phyloP scores from a whole-genome alignment of 2,113 vertebrate genomes.

The Merops nubicus region DNA sequence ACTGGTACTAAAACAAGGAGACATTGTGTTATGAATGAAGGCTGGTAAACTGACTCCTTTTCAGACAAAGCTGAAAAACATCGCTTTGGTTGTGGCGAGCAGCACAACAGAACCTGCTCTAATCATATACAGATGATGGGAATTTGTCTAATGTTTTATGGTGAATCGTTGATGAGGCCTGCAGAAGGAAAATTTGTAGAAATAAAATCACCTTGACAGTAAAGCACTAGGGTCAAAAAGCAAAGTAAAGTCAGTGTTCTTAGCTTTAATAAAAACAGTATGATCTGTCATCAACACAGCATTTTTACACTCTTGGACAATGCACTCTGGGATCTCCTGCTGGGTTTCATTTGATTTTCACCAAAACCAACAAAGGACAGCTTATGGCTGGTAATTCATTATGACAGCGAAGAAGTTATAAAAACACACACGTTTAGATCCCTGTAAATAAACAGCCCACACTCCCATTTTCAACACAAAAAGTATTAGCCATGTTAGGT shows the following conservation, averaged over 20 bases:
- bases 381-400: constrained; percentile 86
- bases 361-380: constrained; percentile 82
- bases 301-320: constrained; percentile 85
- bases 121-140: constrained; percentile 91
- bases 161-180: constrained; percentile 80
- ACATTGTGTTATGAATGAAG: constrained; percentile 54
- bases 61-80: constrained; percentile 70
- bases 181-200: constrained; percentile 90
- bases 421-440: constrained; percentile 76
- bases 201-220: constrained; percentile 92
- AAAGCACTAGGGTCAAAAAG: constrained; percentile 87
- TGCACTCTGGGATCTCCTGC: constrained; percentile 86
- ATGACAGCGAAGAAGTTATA: constrained; percentile 82
- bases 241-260: constrained; percentile 87
- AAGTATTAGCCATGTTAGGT: neutral
- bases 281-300: constrained; percentile 87
- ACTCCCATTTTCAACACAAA: constrained; percentile 47
- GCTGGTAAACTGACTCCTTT: constrained; percentile 70
- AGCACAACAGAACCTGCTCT: constrained; percentile 75
- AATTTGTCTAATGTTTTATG: constrained; percentile 86
- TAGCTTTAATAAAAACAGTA: constrained; percentile 92
- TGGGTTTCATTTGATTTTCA: constrained; percentile 89
- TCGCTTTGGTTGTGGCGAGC: constrained; percentile 59
- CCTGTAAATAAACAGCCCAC: constrained; percentile 75
- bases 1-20: constrained; percentile 63